Evolutionary conservation across 2,797 vertebrate species (phyloP).

Genomic region (Premnoplex brunnescens): DNA sequence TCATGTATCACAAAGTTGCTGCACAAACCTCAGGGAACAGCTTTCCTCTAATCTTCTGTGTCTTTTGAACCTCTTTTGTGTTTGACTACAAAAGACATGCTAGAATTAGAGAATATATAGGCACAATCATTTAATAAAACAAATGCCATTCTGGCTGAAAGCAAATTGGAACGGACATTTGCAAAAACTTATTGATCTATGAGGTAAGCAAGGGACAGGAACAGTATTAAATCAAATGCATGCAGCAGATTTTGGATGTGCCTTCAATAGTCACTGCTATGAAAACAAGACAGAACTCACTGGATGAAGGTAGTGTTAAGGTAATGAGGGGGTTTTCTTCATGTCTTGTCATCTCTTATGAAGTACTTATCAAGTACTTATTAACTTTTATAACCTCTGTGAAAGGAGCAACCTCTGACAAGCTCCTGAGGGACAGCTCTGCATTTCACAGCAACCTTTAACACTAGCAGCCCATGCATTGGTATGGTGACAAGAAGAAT

Average conservation of each 20-base stretch:
- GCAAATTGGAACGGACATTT: neutral
- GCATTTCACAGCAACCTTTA: neutral
- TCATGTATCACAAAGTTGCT: neutral
- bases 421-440: neutral
- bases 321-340: neutral
- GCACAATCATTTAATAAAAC: neutral
- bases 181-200: neutral
- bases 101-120: neutral
- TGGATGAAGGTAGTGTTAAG: neutral
- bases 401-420: neutral
- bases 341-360: neutral
- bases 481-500: neutral
- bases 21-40: neutral
- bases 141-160: neutral
- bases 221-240: neutral
- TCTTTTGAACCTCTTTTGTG: neutral
- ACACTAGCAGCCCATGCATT: neutral
- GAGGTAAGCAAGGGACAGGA: neutral
- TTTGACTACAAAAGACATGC: neutral
- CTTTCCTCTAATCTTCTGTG: neutral
- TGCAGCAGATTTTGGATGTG: neutral
- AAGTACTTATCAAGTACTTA: neutral
- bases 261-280: neutral
- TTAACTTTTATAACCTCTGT: neutral
- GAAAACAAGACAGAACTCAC: neutral